These are phyloP conservation scores for Sturnus vulgaris DNA, from an alignment of 2,113 vertebrate species.

Conservation along the genomic window DNA sequence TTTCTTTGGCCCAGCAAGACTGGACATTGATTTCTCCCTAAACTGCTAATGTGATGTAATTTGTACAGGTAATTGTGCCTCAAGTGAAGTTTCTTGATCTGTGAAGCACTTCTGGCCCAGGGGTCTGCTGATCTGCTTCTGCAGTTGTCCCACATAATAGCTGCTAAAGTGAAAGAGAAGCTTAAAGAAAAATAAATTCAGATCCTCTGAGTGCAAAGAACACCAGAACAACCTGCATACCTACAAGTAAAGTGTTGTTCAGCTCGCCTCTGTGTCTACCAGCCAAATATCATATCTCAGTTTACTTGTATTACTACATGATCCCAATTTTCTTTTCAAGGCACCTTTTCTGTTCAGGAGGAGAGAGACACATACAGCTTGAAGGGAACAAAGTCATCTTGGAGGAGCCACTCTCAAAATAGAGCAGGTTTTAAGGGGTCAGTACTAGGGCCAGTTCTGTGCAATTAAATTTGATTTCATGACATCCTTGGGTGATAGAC, in stretches of 20 bases:
- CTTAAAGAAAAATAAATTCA: neutral
- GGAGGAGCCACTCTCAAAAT: neutral
- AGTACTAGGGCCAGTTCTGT: neutral
- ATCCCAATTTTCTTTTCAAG: neutral
- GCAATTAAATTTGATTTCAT: neutral
- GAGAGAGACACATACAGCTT: neutral
- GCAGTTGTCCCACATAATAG: neutral
- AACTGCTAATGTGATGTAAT: neutral
- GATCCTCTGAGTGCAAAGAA: neutral
- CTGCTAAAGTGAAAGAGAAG: neutral
- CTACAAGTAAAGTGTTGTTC: neutral
- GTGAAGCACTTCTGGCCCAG: neutral
- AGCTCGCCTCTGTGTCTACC: neutral
- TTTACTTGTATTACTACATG: neutral
- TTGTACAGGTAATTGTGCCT: neutral
- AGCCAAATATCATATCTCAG: neutral
- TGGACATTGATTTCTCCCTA: neutral
- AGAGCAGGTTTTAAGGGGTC: neutral
- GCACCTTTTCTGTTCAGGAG: neutral
- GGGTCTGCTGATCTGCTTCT: neutral
- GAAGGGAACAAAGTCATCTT: neutral
- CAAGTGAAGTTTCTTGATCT: neutral
- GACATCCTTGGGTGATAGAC: neutral
- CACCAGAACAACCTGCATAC: neutral
- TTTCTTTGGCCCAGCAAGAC: neutral